Evolutionary conservation across 1,140 invertebrate genomes (phyloP), one percentile per base, ranked within the genome.

Genomic region (Zaprionus africanus): DNA sequence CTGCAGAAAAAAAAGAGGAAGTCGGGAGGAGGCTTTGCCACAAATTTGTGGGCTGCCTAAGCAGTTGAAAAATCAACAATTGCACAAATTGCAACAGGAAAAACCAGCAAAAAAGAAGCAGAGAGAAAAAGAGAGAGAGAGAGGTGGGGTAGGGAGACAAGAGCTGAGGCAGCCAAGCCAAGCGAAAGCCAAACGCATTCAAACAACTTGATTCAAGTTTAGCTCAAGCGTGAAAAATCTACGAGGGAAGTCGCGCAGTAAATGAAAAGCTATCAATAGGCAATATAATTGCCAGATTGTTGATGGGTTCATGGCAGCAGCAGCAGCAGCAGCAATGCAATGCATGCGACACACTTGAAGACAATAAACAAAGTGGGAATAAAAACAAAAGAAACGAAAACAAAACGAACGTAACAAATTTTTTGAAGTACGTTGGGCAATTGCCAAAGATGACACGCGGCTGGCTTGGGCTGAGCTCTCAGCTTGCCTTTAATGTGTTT

Each of bases 51-150:
- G 64, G 57, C 76, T 78, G 79, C 78, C 77, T 68, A 88, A 63
- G 46, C 58, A 72, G 49, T 38, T 22, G 54, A 34, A 77, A 77
- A 84, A 84, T 76, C 75, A 88, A 88, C 81, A 90, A 90, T 85
- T 79, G 53, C 68, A 81, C 71, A 88, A 88, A 88, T 88, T 88
- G 84, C 85, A 76, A 75, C 72, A 81, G 84, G 84, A 85, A 88
- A 90, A 85, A 73, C 73, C 85, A 66, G 63, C 69, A 66, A 54
- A 70, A 54, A 64, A 5, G 7, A 38, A 5, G 4, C 7, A 34
- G 3, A 0, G 31, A 34, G 9, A n/a, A 9, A 9, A 7, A 46
- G 26, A 31, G 11, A 34, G 15, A 26, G 26, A 34, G 31, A 11
- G 31, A 9, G 9, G 31, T 0, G 0, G 11, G 13, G n/a, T n/a